These are phyloP conservation scores for Coccyzus lansbergi DNA, from an alignment of 2,797 vertebrate genomes.

Conservation along the genomic window DNA sequence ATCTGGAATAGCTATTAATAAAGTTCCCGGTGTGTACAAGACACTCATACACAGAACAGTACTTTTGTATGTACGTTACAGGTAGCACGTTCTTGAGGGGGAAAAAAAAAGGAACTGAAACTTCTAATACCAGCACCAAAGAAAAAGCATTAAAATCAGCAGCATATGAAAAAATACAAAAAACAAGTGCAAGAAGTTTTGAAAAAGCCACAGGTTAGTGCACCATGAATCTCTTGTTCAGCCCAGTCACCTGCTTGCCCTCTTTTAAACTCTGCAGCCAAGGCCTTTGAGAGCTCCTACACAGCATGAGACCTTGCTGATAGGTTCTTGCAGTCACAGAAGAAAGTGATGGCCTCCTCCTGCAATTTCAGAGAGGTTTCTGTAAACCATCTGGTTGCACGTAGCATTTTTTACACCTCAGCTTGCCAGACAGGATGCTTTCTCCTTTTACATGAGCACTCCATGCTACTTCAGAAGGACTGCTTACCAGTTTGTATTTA, in stretches of 20 bases:
- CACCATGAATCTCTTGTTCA: not conserved
- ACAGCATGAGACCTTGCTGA: not conserved
- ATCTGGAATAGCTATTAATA: not conserved
- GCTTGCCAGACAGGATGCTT: not conserved
- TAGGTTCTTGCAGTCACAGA: not conserved
- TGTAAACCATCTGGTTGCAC: not conserved
- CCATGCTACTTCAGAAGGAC: not conserved
- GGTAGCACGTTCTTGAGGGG: not conserved
- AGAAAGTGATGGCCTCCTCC: not conserved
- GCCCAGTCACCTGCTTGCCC: not conserved
- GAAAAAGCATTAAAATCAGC: not conserved
- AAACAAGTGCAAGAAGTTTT: not conserved
- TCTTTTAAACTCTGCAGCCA: not conserved
- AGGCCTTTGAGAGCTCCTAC: not conserved
- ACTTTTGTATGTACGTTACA: not conserved
- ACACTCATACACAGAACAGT: not conserved
- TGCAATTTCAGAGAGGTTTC: not conserved
- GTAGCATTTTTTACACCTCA: not conserved
- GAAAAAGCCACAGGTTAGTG: not conserved
- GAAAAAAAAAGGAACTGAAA: not conserved
- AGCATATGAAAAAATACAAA: not conserved
- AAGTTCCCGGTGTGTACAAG: not conserved
- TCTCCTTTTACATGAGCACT: not conserved
- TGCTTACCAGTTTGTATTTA: not conserved
- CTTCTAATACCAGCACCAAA: not conserved